Percentiles rank a stretch among this genome's conserved stretches.
Conservation (phyloP, 2,888 invertebrate species). For the Perdita meconis region DNA sequence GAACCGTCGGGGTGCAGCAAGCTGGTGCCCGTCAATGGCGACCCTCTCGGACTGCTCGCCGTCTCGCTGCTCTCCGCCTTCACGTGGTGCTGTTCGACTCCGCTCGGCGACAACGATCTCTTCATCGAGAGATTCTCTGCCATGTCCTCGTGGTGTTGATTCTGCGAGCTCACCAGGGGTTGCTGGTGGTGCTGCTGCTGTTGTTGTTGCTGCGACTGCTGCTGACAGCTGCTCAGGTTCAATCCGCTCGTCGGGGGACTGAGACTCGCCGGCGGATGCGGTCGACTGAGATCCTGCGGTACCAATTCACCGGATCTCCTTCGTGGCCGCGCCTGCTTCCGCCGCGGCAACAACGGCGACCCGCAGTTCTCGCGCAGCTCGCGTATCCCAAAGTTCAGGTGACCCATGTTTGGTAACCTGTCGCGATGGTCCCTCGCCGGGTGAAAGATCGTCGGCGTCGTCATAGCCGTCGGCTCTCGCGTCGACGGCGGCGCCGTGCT, state of each 20-base stretch:
- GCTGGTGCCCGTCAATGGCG: conserved; percentile 77
- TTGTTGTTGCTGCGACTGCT: conserved; percentile 62
- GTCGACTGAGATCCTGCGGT: conserved; percentile 87
- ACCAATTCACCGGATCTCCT: conserved; percentile 92
- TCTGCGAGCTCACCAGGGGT: conserved; percentile 53
- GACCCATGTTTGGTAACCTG: conserved; percentile 84
- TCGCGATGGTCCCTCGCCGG: conserved; percentile 78
- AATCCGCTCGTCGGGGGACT: conserved; percentile 79
- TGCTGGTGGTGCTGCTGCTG: conserved; percentile 66
- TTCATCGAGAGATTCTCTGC: conserved; percentile 83
- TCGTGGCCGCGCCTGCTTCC: conserved; percentile 94
- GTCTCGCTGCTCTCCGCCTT: conserved; percentile 81
- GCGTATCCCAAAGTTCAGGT: conserved; percentile 76
- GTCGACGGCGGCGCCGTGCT: conserved; percentile 78
- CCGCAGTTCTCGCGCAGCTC: conserved; percentile 86
- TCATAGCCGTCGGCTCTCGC: conserved; percentile 43
- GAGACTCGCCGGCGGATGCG: conserved; percentile 77
- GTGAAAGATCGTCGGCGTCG: conserved; percentile 53
- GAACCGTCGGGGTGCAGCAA: conserved; percentile 76
- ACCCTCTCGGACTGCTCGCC: conserved; percentile 80
- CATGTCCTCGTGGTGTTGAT: conserved; percentile 77
- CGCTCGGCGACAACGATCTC: conserved; percentile 73
- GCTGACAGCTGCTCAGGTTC: conserved; percentile 70
- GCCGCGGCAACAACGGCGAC: conserved; percentile 91
- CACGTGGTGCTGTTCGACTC: conserved; percentile 55